Percentiles rank a stretch among this genome's conserved stretches.
Conservation (phyloP, 2,797 vertebrate genomes). For the Diglossa cyanea region DNA sequence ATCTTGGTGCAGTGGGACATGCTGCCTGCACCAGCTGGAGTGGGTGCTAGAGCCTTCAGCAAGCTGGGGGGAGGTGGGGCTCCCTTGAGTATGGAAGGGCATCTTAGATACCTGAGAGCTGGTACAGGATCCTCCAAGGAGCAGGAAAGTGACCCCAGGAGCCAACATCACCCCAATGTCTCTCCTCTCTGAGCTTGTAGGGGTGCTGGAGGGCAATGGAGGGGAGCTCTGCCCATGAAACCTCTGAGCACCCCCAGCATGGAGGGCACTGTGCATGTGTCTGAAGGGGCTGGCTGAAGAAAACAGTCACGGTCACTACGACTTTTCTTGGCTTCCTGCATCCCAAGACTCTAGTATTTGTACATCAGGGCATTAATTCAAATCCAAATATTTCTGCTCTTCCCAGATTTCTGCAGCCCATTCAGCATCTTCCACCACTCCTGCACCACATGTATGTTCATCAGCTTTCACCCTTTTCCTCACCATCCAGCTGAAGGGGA, state of each 20-base stretch:
- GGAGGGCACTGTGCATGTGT: not conserved
- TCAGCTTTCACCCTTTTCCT: slow-evolving; percentile 18
- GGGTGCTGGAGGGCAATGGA: not conserved
- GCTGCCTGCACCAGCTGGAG: not conserved
- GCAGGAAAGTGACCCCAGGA: not conserved
- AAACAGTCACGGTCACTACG: not conserved
- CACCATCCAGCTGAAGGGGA: not conserved
- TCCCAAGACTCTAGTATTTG: not conserved
- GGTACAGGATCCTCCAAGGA: not conserved
- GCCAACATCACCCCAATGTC: not conserved
- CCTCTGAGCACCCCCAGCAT: not conserved
- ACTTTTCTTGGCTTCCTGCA: not conserved
- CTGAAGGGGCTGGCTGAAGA: not conserved
- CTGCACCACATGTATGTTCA: not conserved
- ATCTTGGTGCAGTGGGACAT: not conserved
- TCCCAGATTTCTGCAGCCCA: not conserved
- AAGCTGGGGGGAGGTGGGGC: not conserved
- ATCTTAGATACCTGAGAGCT: not conserved
- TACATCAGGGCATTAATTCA: not conserved
- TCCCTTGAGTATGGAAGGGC: not conserved
- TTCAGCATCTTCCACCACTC: not conserved
- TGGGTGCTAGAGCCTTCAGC: not conserved
- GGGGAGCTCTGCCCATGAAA: not conserved
- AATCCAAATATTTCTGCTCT: not conserved
- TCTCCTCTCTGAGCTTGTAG: not conserved